Percentiles rank a stretch among this genome's conserved stretches.
Evolutionary conservation across 2,888 invertebrate species (phyloP).

Genomic region (Eristalinus sepulchralis): DNA sequence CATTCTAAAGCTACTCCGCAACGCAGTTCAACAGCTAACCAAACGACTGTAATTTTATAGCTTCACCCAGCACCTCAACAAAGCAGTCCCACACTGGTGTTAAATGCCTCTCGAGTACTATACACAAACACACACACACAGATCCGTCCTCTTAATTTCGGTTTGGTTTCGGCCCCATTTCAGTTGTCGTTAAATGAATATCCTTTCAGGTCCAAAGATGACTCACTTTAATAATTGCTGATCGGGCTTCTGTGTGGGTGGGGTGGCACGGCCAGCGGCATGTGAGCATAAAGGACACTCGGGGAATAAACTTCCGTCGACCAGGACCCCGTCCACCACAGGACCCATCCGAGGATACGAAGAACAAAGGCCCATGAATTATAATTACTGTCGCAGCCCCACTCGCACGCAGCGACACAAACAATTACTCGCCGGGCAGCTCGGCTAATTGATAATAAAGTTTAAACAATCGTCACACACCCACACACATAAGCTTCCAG

Average conservation of each 20-base stretch:
- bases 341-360: not conserved
- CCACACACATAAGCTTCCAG: slow-evolving; percentile 15
- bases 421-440: slow-evolving; percentile 44
- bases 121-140: not conserved
- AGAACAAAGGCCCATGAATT: slow-evolving; percentile 48
- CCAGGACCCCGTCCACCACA: not conserved
- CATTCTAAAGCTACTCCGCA: not conserved
- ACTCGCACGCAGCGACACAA: slow-evolving; percentile 52
- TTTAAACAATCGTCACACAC: slow-evolving; percentile 51
- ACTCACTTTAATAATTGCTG: slow-evolving; percentile 69
- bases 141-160: slow-evolving; percentile 27
- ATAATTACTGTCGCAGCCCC: slow-evolving; percentile 58
- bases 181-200: slow-evolving; percentile 68
- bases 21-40: slow-evolving; percentile 45
- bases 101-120: slow-evolving; percentile 12
- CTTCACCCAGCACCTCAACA: slow-evolving; percentile 30
- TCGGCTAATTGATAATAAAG: slow-evolving; percentile 68
- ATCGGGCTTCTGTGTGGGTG: not conserved
- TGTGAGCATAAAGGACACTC: slow-evolving; percentile 56
- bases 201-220: slow-evolving; percentile 66
- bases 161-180: slow-evolving; percentile 55
- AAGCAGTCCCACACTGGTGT: slow-evolving; percentile 25
- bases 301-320: slow-evolving; percentile 46
- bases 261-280: slow-evolving; percentile 8
- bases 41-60: slow-evolving; percentile 63